Base-by-base conservation (phyloP, 1,140 invertebrate species). In the Homalodisca vitripennis region DNA sequence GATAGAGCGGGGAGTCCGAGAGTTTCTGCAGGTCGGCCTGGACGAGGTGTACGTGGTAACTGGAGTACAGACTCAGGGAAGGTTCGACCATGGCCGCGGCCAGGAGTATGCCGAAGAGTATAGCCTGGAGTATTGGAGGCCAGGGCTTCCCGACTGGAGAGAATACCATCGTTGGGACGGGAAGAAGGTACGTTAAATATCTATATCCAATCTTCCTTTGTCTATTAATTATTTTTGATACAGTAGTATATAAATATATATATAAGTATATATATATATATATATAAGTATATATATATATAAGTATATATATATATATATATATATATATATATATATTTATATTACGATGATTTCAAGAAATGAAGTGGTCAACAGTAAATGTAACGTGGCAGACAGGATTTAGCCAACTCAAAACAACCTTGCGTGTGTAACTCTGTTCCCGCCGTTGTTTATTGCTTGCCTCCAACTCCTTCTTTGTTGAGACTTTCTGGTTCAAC, bases 41-140 rank as follows among this genome's bases (percentile, higher is more conserved):
- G 84, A 86, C 65, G 81, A 82, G 57, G 84, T 94, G 60, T 88
- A 92, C 75, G 86, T 94, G 57, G 85, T 98, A 72, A 94, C 91
- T 2, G 89, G 86, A 2, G 86, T 92, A 0, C 89, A 90, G 71
- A 95, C 93, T 0, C 95, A 98, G 81, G 96, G 96, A 31, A 86
- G 96, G 24, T 97, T 93, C 80, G 95, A 93, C 34, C 96, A 97
- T 80, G 95, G 95, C 72, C 88, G 94, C 77, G 96, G 95, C 10
- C 87, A 91, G 75, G 96, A 98, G 81, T 98, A 89, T 79, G 90
- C 93, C 0, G 93, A 95, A 78, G 86, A 91, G 64, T 98, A 95
- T 81, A 87, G 93, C 76, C 78, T 98, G 70, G 94, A 98, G 77
- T 98, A 98, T 79, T 94, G 92, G 91, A 80, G 93, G 51, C 87